phyloP scores from a whole-genome alignment of 1,140 invertebrate genomes.

The Megalopta genalis region DNA sequence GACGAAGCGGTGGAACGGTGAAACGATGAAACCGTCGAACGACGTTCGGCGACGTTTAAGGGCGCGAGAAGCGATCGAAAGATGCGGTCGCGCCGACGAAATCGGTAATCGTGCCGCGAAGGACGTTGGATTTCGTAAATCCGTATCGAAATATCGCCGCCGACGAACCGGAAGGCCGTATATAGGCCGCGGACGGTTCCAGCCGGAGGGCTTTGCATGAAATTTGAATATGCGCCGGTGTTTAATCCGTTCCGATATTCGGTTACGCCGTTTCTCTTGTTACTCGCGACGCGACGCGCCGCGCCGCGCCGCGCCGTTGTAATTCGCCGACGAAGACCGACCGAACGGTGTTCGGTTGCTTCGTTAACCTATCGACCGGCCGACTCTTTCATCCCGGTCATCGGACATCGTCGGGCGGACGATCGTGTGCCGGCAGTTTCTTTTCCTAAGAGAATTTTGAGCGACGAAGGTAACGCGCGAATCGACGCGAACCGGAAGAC shows the following conservation, averaged over 20 bases:
- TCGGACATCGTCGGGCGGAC: too few relatives aligned
- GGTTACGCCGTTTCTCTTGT: slow-evolving; percentile 37
- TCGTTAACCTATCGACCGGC: neutral
- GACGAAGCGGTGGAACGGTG: too few relatives aligned
- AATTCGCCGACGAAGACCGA: slow-evolving; percentile 8
- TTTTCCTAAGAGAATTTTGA: too few relatives aligned
- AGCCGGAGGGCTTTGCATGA: slow-evolving; percentile 24
- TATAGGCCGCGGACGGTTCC: neutral
- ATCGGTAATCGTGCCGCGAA: slow-evolving; percentile 13
- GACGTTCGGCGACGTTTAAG: too few relatives aligned
- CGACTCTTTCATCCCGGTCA: too few relatives aligned
- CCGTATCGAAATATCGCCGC: slow-evolving; percentile 29
- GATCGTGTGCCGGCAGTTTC: too few relatives aligned
- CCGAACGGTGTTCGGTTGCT: slow-evolving; percentile 5
- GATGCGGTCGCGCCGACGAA: neutral
- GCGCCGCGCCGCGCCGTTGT: neutral
- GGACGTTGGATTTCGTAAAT: slow-evolving; percentile 33
- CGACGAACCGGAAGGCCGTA: slow-evolving; percentile 34
- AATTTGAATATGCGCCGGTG: slow-evolving; percentile 21
- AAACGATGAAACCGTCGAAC: too few relatives aligned
- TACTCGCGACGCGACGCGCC: slow-evolving; percentile 8
- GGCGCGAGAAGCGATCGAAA: neutral
- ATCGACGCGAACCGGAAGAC: too few relatives aligned
- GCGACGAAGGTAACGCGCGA: too few relatives aligned
- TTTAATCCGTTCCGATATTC: slow-evolving; percentile 53